Percentiles rank a stretch among this genome's conserved stretches.
Conservation (phyloP, 35 echinoderm and acorn worm species). For the Stichopus chloronotus region DNA sequence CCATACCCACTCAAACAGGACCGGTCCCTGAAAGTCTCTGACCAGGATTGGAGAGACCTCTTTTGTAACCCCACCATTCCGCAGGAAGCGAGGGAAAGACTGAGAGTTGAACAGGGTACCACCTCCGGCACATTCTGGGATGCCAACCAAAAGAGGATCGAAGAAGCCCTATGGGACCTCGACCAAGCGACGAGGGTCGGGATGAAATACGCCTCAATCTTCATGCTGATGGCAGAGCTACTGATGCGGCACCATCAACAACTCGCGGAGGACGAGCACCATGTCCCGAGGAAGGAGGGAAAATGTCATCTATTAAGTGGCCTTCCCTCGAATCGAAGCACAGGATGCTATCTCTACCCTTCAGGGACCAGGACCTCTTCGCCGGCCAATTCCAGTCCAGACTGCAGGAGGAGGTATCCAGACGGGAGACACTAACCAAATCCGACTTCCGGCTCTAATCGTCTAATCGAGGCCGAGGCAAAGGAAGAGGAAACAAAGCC, state of each 20-base stretch:
- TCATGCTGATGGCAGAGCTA: not conserved
- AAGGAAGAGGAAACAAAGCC: not conserved
- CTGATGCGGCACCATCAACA: not conserved
- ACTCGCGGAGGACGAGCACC: not conserved
- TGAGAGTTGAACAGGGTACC: not conserved
- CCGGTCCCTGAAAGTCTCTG: not conserved
- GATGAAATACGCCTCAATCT: not conserved
- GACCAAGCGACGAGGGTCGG: not conserved
- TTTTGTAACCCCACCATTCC: not conserved
- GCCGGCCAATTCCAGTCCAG: not conserved
- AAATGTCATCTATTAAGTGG: no score
- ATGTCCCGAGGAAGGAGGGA: not conserved
- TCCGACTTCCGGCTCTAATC: no score
- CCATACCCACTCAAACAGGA: not conserved
- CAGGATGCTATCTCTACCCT: not conserved
- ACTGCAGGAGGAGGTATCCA: not conserved
- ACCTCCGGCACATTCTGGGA: not conserved
- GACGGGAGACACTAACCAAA: not conserved
- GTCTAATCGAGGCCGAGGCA: not conserved
- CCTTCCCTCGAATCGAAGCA: not conserved
- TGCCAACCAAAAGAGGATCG: not conserved
- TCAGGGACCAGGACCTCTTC: no score
- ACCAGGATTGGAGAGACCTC: not conserved
- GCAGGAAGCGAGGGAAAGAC: not conserved
- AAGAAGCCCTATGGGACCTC: not conserved